Conservation (phyloP, 1,140 invertebrate genomes). For the Oedothorax gibbosus region DNA sequence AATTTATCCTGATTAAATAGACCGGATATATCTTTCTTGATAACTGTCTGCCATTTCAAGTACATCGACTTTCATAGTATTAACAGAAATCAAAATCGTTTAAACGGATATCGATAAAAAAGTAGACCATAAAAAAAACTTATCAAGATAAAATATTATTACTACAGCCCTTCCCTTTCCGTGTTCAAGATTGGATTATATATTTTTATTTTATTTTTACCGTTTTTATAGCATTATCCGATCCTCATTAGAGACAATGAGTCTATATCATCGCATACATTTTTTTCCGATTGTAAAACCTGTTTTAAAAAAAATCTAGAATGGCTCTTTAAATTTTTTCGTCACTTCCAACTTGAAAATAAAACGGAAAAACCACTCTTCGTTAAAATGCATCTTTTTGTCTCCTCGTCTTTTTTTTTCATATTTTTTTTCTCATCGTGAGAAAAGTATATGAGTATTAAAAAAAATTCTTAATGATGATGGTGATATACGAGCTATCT, state of each 20-base stretch:
- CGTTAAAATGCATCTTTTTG: not conserved
- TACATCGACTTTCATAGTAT: not conserved
- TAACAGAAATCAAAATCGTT: not conserved
- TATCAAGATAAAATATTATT: slow-evolving; percentile 53
- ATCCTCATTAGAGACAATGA: slow-evolving; percentile 35
- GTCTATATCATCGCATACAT: slow-evolving; percentile 39
- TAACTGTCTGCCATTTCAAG: not conserved
- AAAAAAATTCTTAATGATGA: slow-evolving; percentile 34
- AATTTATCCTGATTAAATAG: too few relatives aligned
- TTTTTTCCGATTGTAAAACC: slow-evolving; percentile 3
- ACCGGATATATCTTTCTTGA: too few relatives aligned
- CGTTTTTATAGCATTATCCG: slow-evolving; percentile 18
- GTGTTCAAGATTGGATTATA: slow-evolving; percentile 14
- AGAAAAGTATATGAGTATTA: slow-evolving; percentile 19
- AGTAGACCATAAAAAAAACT: slow-evolving; percentile 30
- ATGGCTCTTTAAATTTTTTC: slow-evolving; percentile 47
- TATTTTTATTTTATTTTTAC: not conserved
- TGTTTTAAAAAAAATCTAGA: slow-evolving; percentile 8
- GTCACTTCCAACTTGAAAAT: slow-evolving; percentile 29
- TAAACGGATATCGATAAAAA: slow-evolving; percentile 2
- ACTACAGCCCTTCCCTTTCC: slow-evolving; percentile 31
- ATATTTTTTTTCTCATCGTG: not conserved
- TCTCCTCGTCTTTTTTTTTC: slow-evolving; percentile 7
- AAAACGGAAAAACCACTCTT: slow-evolving; percentile 27
- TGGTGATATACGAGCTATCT: slow-evolving; percentile 50